Evolutionary conservation across 2,888 invertebrate species (phyloP), one percentile per base, ranked within the genome.

Genomic region (Nomada ferruginata): DNA sequence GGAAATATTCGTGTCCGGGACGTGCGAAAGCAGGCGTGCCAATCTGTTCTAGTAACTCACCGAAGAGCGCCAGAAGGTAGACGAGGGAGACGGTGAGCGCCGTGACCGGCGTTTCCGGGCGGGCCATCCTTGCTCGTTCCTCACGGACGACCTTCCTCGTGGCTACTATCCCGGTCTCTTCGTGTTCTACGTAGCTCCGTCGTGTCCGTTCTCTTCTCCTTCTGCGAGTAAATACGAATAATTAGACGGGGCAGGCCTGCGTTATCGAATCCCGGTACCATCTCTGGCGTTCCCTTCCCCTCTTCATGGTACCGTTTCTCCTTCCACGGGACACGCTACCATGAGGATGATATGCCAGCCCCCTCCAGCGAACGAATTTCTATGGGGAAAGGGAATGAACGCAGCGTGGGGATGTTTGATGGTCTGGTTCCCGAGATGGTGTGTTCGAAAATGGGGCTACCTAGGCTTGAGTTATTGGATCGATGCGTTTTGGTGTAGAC

Each of bases 151-250:
- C 87, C 82, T 85, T 86, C 85, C 83, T 83, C 76, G 82, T 87
- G 72, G 53, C 81, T 77, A 75, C 84, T 85, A 81, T 64, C 76
- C 80, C 68, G 76, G 76, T 74, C 88, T 85, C 85, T 77, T 61
- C 77, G 69, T 76, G 61, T 63, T 82, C 77, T 73, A 78, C 82
- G 75, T 69, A 63, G 64, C 77, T 83, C 82, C 69, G 85, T 83
- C 47, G 47, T 47, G 79, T 79, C 60, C 76, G 81, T 85, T 63
- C 85, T 87, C 88, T 85, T 87, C 89, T 88, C 85, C 89, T 87
- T 88, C 90, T 90, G 85, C 91, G 91, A 90, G 86, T 91, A 92
- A 92, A 92, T 87, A 91, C 89, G 90, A 91, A 90, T 91, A 91
- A 92, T 92, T 92, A 92, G 90, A 89, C 85, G 81, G 76, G 81